A percentile compares a stretch with the other conserved stretches of the same genome.
These are phyloP conservation scores for Gallirallus australis DNA, from an alignment of 2,797 vertebrate genomes.

Conservation along the genomic window DNA sequence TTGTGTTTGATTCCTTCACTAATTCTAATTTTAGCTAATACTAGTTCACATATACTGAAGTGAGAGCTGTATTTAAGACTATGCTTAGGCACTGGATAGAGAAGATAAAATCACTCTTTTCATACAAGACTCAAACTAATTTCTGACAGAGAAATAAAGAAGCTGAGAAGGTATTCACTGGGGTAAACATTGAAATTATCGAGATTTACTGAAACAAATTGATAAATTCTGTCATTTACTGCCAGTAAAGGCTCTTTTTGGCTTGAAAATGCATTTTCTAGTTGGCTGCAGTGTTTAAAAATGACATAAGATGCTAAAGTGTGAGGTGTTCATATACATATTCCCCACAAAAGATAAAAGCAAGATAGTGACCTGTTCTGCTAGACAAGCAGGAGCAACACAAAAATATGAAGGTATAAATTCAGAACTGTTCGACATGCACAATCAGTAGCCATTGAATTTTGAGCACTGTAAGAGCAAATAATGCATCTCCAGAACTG, in stretches of 20 bases:
- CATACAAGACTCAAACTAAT: not conserved
- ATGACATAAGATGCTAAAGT: not conserved
- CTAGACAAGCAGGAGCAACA: not conserved
- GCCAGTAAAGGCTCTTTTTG: constrained; percentile 19
- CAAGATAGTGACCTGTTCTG: not conserved
- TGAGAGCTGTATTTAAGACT: not conserved
- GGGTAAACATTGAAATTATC: constrained; percentile 22
- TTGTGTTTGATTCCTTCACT: not conserved
- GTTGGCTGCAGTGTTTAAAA: not conserved
- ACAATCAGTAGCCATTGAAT: not conserved
- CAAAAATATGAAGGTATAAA: not conserved
- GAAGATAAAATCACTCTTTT: not conserved
- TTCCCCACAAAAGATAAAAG: not conserved
- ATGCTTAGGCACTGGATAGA: not conserved
- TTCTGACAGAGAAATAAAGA: constrained; percentile 35
- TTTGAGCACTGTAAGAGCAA: not conserved
- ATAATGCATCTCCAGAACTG: not conserved
- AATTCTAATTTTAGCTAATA: not conserved
- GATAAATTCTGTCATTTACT: constrained; percentile 36
- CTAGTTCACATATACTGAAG: not conserved
- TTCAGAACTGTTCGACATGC: not conserved
- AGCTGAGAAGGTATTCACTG: not conserved
- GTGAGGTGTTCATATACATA: not conserved
- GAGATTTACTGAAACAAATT: constrained; percentile 19
- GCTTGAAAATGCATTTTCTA: constrained; percentile 5